Base-by-base conservation (phyloP, 2,888 invertebrate genomes). In the Spilosoma lubricipeda region DNA sequence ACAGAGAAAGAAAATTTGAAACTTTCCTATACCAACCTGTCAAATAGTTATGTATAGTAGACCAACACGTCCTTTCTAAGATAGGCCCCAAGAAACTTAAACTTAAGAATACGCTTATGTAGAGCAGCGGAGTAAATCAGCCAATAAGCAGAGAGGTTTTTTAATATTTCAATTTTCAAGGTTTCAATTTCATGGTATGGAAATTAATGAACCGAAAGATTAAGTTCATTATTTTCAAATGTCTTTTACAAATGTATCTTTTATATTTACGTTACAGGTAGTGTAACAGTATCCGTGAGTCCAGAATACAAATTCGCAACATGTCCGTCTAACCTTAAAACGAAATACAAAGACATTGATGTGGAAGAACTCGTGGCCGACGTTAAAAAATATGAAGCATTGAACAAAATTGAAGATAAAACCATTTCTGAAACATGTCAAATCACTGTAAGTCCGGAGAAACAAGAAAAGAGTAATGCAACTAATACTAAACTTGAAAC, bases 301-400 rank as follows among this genome's bases (percentile, higher is more conserved):
- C 92, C 94, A 1, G 87, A 86, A 74, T 94, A 94, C 82, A 90
- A 87, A 77, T 94, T 92, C 75, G 84, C 85, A 2, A 85, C 88
- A 56, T 91, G 92, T 33, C 94, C 94, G 0, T 73, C 84, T 0
- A 89, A 89, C 67, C 82, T 94, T 1, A 88, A 85, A 73, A 90
- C 91, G 0, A 84, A 80, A 18, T 77, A 80, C n/a, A 76, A 80
- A 65, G 75, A 80, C 13, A 66, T 67, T 18, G 36, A 20, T 30
- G 8, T 59, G 33, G 45, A 72, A n/a, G 72, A 30, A 27, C 67
- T 69, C 18, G 68, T 70, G 39, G 30, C 20, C 7, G 20, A 63
- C 18, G 9, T 39, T 36, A 42, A 67, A 5, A 52, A 59, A 68
- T 39, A 71, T n/a, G 52, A 30, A 9, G 66, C 42, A 36, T n/a